Percentiles rank a stretch among this genome's conserved stretches.
Conservation (phyloP, 2,797 vertebrate genomes). For the Selene dorsalis region DNA sequence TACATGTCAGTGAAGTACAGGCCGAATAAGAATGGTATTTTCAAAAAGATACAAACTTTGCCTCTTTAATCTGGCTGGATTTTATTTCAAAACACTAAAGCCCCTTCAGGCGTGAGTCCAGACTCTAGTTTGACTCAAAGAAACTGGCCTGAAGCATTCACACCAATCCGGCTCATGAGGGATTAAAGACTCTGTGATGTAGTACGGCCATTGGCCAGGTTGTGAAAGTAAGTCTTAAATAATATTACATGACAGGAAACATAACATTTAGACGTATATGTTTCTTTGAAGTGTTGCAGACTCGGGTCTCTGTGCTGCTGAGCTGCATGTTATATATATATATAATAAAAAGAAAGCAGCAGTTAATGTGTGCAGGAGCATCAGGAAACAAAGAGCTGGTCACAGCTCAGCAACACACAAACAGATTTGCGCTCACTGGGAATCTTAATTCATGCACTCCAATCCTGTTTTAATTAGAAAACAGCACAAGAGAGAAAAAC, state of each 20-base stretch:
- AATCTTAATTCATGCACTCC: conserved; percentile 1
- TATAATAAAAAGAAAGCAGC: background rate
- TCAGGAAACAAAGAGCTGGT: background rate
- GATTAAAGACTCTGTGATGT: conserved; percentile 47
- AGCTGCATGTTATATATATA: background rate
- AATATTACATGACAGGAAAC: background rate
- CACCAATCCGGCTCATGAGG: conserved; percentile 26
- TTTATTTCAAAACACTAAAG: conserved; percentile 21
- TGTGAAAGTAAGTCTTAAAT: background rate
- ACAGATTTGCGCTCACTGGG: background rate
- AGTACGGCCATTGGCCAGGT: conserved; percentile 12
- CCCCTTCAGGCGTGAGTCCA: conserved; percentile 23
- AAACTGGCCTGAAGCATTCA: conserved; percentile 41
- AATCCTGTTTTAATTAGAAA: conserved; percentile 22
- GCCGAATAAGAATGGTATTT: conserved; percentile 4
- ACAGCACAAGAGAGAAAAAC: background rate
- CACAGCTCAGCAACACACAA: conserved; percentile 16
- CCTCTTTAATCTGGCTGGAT: conserved; percentile 2
- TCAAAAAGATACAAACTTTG: background rate
- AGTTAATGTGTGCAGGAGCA: background rate
- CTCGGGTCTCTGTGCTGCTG: background rate
- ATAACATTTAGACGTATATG: background rate
- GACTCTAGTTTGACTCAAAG: conserved; percentile 31
- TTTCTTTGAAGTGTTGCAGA: background rate
- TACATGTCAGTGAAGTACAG: background rate